Base-by-base conservation (phyloP, 2,797 vertebrate genomes). In the Xerus rutilus region DNA sequence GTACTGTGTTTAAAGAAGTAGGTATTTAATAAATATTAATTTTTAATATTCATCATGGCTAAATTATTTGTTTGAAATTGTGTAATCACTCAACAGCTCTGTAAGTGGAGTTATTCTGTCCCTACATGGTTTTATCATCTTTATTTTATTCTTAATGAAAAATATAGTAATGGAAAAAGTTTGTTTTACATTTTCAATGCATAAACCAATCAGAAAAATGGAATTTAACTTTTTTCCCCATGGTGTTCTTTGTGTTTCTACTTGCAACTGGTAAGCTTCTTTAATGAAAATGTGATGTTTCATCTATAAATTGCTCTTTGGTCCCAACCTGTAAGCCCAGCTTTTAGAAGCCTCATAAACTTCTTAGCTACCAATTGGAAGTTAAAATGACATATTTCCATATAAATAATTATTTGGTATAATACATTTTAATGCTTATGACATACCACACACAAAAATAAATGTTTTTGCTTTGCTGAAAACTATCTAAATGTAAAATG, bases 401-500 rank as follows among this genome's bases (percentile, higher is more conserved):
- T 90, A 97, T 98, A 97, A 98, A 98, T 97, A 95, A 98, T 97
- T 96, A 98, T 96, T 97, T 93, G 72, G 25, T 97, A 97, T 76
- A 94, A 85, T 96, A 67, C 90, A 72, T 96, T 97, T 89, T 94
- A 97, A 96, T 20, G 12, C 89, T 64, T 59, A 69, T 89, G 95
- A 94, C 89, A 92, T 64, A 93, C 95, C 92, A 74, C 73, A 78
- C 88, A 97, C 98, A 98, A 98, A 98, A 98, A 98, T 97, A 97
- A 97, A 97, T 97, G 79, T 57, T 86, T 93, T 88, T 93, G 45
- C 84, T 96, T 96, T 96, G 70, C 94, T 95, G 73, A 97, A 94
- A 96, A 89, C 62, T 98, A 94, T 96, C 82, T 96, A 67, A 86
- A 96, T 96, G 78, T 83, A 97, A 97, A 98, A 89, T 89, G 83